Evolutionary conservation across 2,113 vertebrate species (phyloP).

Genomic region (Crotalus tigris): DNA sequence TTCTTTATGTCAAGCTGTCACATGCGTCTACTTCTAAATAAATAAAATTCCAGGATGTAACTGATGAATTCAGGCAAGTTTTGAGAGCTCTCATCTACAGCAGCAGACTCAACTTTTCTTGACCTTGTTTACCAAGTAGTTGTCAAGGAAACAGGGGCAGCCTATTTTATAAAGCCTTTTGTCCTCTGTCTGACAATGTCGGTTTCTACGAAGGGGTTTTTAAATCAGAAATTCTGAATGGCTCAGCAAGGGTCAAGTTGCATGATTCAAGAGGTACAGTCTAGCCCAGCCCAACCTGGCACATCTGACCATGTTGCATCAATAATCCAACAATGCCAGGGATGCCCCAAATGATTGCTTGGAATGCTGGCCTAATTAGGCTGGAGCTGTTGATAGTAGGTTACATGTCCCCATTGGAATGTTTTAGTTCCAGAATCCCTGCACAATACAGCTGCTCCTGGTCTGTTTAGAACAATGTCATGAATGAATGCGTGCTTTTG

Average conservation of each 20-base stretch:
- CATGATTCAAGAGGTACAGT: neutral
- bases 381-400: neutral
- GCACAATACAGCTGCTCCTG: neutral
- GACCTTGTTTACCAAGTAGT: conserved; percentile 6
- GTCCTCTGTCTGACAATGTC: neutral
- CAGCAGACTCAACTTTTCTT: neutral
- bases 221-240: neutral
- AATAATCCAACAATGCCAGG: neutral
- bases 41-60: neutral
- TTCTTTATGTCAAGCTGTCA: conserved; percentile 12
- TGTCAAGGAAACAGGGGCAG: conserved; percentile 7
- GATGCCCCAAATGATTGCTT: neutral
- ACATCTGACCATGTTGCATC: neutral
- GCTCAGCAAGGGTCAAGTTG: neutral
- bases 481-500: neutral
- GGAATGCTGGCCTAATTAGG: neutral
- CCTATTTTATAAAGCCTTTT: neutral
- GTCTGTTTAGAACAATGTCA: neutral
- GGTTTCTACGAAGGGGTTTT: neutral
- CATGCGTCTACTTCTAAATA: neutral
- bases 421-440: neutral
- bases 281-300: neutral
- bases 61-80: neutral
- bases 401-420: neutral
- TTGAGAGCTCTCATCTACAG: neutral